Base-by-base conservation (phyloP, 2,113 vertebrate genomes). In the Mus spicilegus region DNA sequence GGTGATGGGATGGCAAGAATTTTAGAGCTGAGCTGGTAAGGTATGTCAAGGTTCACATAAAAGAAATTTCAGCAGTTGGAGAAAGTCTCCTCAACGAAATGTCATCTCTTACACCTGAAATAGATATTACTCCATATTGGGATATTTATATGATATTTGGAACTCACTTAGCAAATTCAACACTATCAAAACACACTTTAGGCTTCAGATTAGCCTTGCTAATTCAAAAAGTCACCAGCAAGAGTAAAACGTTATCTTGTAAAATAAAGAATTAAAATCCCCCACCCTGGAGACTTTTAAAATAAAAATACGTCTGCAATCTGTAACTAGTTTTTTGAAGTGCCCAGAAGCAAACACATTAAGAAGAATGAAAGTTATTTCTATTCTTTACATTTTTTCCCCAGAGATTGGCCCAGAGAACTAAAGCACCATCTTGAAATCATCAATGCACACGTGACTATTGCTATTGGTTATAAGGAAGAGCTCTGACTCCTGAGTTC, bases 1-100 rank as follows among this genome's bases (percentile, higher is more conserved):
- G 93, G 75, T 90, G 92, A 94, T 36, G 22, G 39, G 61, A 92
- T 10, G 82, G 19, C 58, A 80, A 95, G 85, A 6, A 84, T 76
- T 92, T 95, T 96, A 95, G 86, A 89, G 85, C 28, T 22, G 6
- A 95, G 11, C 54, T 94, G 87, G 67, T 93, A 93, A 95, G 42
- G 36, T 65, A 58, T 87, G 70, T 81, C 92, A 96, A 90, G 61
- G 51, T 81, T 89, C 69, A 95, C 77, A 87, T 46, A 82, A 92
- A 96, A 91, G 61, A 92, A 82, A 81, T 33, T 46, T 82, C 12
- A 8, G 72, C 36, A 95, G 69, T 86, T 91, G 56, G 46, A 80
- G 77, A 95, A 92, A 95, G 46, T 8, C 28, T 95, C 95, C 49
- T 84, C 81, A 89, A 95, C 87, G 73, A 97, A 94, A 95, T 61